Base-by-base conservation (phyloP, 2,888 invertebrate genomes). In the Cantharis flavilabris region DNA sequence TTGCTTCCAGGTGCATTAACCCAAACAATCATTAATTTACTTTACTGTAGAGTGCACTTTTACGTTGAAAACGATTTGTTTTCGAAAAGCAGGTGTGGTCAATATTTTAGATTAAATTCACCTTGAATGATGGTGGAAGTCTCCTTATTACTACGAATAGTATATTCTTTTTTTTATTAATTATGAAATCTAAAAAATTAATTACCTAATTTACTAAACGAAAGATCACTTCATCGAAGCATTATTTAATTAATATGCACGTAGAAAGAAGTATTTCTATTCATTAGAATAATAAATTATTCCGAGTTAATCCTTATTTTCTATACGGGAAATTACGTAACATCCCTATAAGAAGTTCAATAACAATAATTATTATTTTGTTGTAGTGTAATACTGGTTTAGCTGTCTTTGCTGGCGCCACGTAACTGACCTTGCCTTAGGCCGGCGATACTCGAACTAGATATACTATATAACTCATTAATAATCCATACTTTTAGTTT, bases 401-500 rank as follows among this genome's bases (percentile, higher is more conserved):
- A 77, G 73, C 69, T 73, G 76, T 74, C 72, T 78, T 71, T 30
- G 73, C 67, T 79, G 80, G 80, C 80, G 80, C 80, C 80, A 78
- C 64, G 74, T 70, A 72, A 76, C 77, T 79, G 80, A 80, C 80
- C 80, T 80, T 80, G 80, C 80, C 80, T 77, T 63, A 73, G 79
- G 80, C 80, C 63, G 30, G 72, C 69, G 76, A 80, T 80, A 79
- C 80, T 77, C 77, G 77, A 79, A 79, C 80, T 76, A 79, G 76
- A 80, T 80, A 79, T 75, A 49, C 49, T 49, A 49, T 49, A n/a
- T n/a, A 49, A 69, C 70, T 77, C 75, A 77, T 77, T 77, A 77
- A 77, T 77, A 77, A 75, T 75, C 75, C 72, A 71, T 76, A 67
- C 76, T 73, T 78, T 78, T 72, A 62, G 71, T 78, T 64, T 69